phyloP scores from a whole-genome alignment of 2,797 vertebrate species.

The Pseudomugil gertrudae region DNA sequence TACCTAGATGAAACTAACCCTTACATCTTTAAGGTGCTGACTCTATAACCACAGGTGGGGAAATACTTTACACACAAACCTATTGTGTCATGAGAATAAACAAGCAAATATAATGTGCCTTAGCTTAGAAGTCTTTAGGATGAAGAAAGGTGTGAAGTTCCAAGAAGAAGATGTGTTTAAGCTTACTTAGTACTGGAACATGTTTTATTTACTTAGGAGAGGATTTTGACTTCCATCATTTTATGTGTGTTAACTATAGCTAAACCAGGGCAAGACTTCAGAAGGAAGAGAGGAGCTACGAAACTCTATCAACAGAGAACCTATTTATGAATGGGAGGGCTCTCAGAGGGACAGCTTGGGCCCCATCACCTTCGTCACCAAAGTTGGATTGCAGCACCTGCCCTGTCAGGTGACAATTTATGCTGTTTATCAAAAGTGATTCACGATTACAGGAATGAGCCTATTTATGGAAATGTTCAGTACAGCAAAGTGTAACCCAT shows the following conservation, averaged over 20 bases:
- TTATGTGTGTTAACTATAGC: conserved; percentile 34
- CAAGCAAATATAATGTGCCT: conserved; percentile 5
- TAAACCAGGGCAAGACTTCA: conserved; percentile 56
- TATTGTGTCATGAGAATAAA: conserved; percentile 38
- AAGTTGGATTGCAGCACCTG: conserved; percentile 92
- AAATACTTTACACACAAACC: conserved; percentile 35
- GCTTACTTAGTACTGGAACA: conserved; percentile 9
- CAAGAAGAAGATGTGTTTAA: conserved; percentile 18
- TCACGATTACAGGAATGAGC: conserved; percentile 4
- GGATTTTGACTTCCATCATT: neutral
- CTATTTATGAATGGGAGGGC: conserved; percentile 87
- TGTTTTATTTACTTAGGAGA: conserved; percentile 24
- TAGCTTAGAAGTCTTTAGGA: neutral
- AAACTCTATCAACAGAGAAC: conserved; percentile 87
- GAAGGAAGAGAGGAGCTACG: conserved; percentile 84
- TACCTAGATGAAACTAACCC: conserved; percentile 45
- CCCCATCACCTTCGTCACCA: conserved; percentile 86
- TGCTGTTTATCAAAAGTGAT: conserved; percentile 29
- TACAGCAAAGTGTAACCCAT: conserved; percentile 15
- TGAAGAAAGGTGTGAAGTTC: conserved; percentile 21
- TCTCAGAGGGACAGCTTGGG: conserved; percentile 87
- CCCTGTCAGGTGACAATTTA: conserved; percentile 88
- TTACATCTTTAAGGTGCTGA: conserved; percentile 63
- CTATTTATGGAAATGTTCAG: conserved; percentile 33
- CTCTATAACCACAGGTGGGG: conserved; percentile 58